Percentiles rank a stretch among this genome's conserved stretches.
Evolutionary conservation across 1,140 invertebrate genomes (phyloP).

Genomic region (Melipona quadrifasciata): DNA sequence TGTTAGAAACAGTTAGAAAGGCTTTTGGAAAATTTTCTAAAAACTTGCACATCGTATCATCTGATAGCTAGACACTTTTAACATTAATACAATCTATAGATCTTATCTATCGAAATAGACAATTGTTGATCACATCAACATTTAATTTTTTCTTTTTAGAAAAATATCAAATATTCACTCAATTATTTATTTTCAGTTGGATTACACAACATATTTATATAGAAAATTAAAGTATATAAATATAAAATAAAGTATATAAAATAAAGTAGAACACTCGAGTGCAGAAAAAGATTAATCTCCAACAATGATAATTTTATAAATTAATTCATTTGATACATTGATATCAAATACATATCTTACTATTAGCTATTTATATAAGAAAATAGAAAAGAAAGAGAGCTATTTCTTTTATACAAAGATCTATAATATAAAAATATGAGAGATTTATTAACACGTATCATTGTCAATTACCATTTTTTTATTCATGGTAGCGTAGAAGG

Average conservation of each 20-base stretch:
- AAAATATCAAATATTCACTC: constrained; percentile 10
- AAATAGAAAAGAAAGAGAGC: neutral
- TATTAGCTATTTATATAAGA: neutral
- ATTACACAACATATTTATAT: neutral
- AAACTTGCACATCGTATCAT: neutral
- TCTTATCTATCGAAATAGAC: neutral
- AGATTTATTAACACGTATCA: neutral
- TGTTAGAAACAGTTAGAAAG: neutral
- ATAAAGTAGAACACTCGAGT: neutral
- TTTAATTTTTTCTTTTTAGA: neutral
- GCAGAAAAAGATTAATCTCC: neutral
- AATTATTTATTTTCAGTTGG: constrained; percentile 22
- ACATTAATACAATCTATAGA: neutral
- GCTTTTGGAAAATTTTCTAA: neutral
- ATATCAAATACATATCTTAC: neutral
- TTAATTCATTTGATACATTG: neutral
- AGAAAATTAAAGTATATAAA: neutral
- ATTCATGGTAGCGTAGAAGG: neutral
- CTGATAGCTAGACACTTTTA: neutral
- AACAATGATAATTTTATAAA: neutral
- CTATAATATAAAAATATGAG: neutral
- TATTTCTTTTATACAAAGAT: neutral
- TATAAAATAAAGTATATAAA: constrained; percentile 6
- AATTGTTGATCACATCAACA: neutral
- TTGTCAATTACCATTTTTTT: no score